Percentiles rank a stretch among this genome's conserved stretches.
Evolutionary conservation across 2,888 invertebrate genomes (phyloP).

Genomic region (Busseola fusca): DNA sequence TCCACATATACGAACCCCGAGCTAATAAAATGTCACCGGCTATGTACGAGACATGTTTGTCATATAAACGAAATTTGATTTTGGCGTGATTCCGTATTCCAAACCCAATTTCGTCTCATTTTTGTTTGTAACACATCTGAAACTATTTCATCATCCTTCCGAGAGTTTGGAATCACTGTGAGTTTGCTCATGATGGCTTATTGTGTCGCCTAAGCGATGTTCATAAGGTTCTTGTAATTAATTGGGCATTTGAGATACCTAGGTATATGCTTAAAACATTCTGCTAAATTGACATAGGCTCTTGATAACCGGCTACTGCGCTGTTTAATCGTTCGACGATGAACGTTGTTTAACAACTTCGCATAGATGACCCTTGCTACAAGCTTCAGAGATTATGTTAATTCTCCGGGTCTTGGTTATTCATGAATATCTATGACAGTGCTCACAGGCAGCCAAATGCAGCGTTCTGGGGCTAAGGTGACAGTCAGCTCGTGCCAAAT

Average conservation of each 20-base stretch:
- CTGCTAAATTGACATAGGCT: not conserved
- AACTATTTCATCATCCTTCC: conserved; percentile 70
- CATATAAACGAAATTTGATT: conserved; percentile 82
- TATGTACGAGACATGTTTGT: conserved; percentile 78
- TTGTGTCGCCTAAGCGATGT: conserved; percentile 28
- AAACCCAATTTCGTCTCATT: conserved; percentile 74
- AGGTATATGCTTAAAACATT: not conserved
- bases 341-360: conserved; percentile 3
- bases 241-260: not conserved
- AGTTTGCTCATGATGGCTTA: conserved; percentile 60
- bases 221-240: conserved; percentile 6
- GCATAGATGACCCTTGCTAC: conserved; percentile 12
- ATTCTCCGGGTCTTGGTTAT: conserved; percentile 11
- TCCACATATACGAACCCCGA: conserved; percentile 69
- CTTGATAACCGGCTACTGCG: not conserved
- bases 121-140: conserved; percentile 74
- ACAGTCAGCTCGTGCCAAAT: not conserved
- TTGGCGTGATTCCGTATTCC: conserved; percentile 74
- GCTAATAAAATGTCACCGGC: conserved; percentile 81
- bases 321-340: not conserved
- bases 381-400: conserved; percentile 18
- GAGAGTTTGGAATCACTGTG: conserved; percentile 57
- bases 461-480: conserved; percentile 13
- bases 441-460: conserved; percentile 6
- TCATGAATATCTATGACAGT: conserved; percentile 30